Evolutionary conservation across 2,797 vertebrate species (phyloP).

Genomic region (Sebastes paucispinis): DNA sequence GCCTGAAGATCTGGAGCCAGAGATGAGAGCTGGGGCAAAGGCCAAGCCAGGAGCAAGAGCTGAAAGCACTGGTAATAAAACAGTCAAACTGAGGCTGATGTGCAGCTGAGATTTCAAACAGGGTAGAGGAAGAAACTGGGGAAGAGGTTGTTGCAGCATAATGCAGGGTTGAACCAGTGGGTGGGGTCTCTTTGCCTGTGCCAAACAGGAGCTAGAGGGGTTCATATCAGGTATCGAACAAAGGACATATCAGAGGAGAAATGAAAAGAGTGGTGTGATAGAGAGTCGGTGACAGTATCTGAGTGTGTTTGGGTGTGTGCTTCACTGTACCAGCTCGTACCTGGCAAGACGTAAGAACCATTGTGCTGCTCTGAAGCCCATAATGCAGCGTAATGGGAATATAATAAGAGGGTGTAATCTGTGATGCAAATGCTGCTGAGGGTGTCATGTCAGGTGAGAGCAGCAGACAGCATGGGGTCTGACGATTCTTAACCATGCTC

Average conservation of each 20-base stretch:
- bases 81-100: slow-evolving; percentile 10
- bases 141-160: slow-evolving; percentile 23
- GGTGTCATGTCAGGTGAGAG: slow-evolving; percentile 10
- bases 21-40: slow-evolving; percentile 6
- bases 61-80: slow-evolving; percentile 16
- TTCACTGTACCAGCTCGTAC: slow-evolving; percentile 58
- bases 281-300: slow-evolving; percentile 45
- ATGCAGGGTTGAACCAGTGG: slow-evolving; percentile 40
- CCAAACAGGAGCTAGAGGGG: slow-evolving; percentile 57
- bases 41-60: slow-evolving; percentile 6
- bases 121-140: not conserved
- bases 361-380: slow-evolving; percentile 51
- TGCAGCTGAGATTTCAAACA: slow-evolving; percentile 10
- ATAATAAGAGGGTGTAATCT: slow-evolving; percentile 60
- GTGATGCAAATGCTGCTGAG: slow-evolving; percentile 34
- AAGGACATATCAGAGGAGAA: slow-evolving; percentile 57
- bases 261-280: slow-evolving; percentile 35
- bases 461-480: not conserved
- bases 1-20: slow-evolving; percentile 17
- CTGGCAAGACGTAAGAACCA: slow-evolving; percentile 52
- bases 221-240: slow-evolving; percentile 60
- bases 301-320: slow-evolving; percentile 66
- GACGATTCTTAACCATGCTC: not conserved
- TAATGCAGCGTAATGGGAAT: slow-evolving; percentile 55
- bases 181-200: slow-evolving; percentile 39